Evolutionary conservation across 2,797 vertebrate species (phyloP).

Genomic region (Leucoraja ocellata): DNA sequence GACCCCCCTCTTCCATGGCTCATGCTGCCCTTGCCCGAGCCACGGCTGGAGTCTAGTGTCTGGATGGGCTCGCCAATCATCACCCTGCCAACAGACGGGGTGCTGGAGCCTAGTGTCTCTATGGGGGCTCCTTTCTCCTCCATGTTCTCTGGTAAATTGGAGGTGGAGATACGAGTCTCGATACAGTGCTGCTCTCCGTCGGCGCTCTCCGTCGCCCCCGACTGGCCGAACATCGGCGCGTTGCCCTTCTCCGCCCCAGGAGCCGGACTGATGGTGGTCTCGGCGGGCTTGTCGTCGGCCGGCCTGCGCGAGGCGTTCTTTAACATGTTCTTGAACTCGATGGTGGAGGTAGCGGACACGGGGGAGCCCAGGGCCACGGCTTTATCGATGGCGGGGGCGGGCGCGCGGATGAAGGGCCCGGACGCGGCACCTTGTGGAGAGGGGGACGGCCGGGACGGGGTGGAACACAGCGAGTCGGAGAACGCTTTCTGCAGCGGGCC

Average conservation of each 20-base stretch:
- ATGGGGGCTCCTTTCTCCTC: conserved; percentile 74
- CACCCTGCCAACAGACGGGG: conserved; percentile 60
- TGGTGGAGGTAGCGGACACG: conserved; percentile 61
- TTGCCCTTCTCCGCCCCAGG: conserved; percentile 48
- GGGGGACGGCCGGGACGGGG: conserved; percentile 57
- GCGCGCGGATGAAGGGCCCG: conserved; percentile 45
- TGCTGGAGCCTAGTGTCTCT: conserved; percentile 74
- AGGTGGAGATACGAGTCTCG: conserved; percentile 79
- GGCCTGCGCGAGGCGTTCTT: conserved; percentile 65
- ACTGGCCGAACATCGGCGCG: conserved; percentile 44
- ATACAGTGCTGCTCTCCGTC: conserved; percentile 55
- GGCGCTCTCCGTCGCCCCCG: conserved; percentile 41
- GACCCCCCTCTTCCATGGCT: conserved; percentile 61
- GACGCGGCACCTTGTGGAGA: conserved; percentile 53
- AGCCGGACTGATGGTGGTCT: conserved; percentile 45
- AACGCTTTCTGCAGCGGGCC: conserved; percentile 58
- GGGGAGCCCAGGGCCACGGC: conserved; percentile 45
- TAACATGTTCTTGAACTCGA: conserved; percentile 72
- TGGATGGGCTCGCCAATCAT: conserved; percentile 83
- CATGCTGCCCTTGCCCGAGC: conserved; percentile 70
- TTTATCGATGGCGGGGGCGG: conserved; percentile 49
- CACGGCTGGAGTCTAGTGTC: conserved; percentile 86
- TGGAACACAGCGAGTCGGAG: conserved; percentile 56
- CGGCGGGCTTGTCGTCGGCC: conserved; percentile 58
- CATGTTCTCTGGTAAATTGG: conserved; percentile 59